phyloP scores from a whole-genome alignment of 2,113 vertebrate species.

The Laticauda laticaudata region DNA sequence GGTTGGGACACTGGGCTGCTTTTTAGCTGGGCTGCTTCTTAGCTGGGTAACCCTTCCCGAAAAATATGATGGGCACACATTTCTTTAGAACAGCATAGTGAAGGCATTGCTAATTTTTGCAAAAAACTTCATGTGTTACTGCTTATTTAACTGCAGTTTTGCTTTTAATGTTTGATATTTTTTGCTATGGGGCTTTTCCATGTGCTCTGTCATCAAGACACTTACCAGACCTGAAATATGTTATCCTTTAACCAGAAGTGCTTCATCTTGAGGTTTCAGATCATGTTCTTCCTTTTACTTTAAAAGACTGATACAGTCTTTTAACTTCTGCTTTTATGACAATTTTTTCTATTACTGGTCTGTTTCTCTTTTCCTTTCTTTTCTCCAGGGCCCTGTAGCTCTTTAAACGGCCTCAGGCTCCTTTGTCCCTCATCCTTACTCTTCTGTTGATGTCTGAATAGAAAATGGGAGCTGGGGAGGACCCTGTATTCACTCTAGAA shows the following conservation, averaged over 20 bases:
- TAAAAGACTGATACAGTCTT: neutral
- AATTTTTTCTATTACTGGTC: neutral
- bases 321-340: neutral
- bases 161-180: neutral
- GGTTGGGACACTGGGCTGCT: too few relatives aligned
- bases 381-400: neutral
- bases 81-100: neutral
- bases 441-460: neutral
- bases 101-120: neutral
- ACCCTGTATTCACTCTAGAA: neutral
- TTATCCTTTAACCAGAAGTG: neutral
- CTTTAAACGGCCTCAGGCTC: neutral
- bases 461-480: neutral
- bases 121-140: neutral
- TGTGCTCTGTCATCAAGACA: neutral
- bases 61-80: neutral
- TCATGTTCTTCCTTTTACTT: neutral
- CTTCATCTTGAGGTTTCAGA: neutral
- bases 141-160: neutral
- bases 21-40: too few relatives aligned
- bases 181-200: neutral
- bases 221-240: neutral
- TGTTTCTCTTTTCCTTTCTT: neutral
- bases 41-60: too few relatives aligned
- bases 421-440: neutral